Evolutionary conservation across 2,888 invertebrate genomes (phyloP).

Genomic region (Ennomos fuscantarius): DNA sequence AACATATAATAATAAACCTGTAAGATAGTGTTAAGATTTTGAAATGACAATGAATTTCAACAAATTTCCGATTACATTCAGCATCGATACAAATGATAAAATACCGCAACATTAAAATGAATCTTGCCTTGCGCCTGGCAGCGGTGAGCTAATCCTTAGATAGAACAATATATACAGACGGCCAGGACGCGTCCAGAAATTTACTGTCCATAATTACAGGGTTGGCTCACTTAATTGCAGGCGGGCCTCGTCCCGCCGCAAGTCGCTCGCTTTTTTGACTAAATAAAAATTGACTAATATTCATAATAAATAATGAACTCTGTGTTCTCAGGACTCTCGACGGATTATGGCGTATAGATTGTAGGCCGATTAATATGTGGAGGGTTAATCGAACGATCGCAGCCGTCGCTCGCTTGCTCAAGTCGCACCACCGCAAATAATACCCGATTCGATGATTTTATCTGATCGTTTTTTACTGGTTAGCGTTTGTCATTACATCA

Average conservation of each 20-base stretch:
- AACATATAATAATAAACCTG: too few species aligned
- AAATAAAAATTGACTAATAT: constrained; percentile 86
- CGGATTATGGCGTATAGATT: constrained; percentile 76
- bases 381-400: constrained; percentile 61
- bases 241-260: constrained; percentile 71
- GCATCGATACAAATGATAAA: constrained; percentile 33
- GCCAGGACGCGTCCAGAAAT: constrained; percentile 89
- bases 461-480: constrained; percentile 19
- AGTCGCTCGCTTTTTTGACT: constrained; percentile 79
- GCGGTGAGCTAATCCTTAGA: constrained; percentile 74
- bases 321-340: constrained; percentile 68
- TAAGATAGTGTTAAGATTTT: too few species aligned
- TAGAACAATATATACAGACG: constrained; percentile 80
- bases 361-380: constrained; percentile 71
- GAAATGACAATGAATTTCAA: not conserved
- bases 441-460: constrained; percentile 17
- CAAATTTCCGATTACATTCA: too few species aligned
- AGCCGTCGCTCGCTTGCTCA: constrained; percentile 28
- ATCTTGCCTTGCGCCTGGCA: constrained; percentile 23
- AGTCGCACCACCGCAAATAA: constrained; percentile 27
- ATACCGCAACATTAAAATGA: constrained; percentile 30
- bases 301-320: constrained; percentile 85
- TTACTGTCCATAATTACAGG: constrained; percentile 95
- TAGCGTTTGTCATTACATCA: constrained; percentile 10
- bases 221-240: constrained; percentile 93